A percentile compares a stretch with the other conserved stretches of the same genome.
phyloP scores from a whole-genome alignment of 2,113 vertebrate genomes.

The Oreotragus oreotragus region DNA sequence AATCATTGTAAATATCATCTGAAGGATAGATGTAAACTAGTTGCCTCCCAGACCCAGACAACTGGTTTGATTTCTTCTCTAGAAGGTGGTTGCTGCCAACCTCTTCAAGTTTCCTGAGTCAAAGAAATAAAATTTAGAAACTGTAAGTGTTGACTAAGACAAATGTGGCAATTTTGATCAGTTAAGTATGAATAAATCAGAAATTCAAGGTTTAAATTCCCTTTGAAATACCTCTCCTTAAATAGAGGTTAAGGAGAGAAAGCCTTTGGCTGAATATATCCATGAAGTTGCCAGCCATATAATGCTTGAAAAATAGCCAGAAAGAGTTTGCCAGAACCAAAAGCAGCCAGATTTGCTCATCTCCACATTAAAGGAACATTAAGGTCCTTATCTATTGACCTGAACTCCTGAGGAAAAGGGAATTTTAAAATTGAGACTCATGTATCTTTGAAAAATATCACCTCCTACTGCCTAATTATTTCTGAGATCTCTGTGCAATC shows the following conservation, averaged over 20 bases:
- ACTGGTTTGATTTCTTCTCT: background rate
- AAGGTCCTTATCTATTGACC: slow-evolving; percentile 54
- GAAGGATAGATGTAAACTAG: background rate
- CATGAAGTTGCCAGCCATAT: slow-evolving; percentile 15
- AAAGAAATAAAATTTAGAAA: slow-evolving; percentile 38
- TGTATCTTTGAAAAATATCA: slow-evolving; percentile 8
- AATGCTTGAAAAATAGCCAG: slow-evolving; percentile 57
- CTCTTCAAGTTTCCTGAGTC: background rate
- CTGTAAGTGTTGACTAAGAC: background rate
- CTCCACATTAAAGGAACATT: slow-evolving; percentile 63
- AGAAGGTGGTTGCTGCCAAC: background rate
- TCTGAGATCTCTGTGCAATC: slow-evolving; percentile 8
- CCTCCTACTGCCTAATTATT: slow-evolving; percentile 14
- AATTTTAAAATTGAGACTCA: slow-evolving; percentile 42
- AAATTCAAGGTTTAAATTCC: slow-evolving; percentile 38
- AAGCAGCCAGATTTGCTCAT: slow-evolving; percentile 51
- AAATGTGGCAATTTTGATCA: slow-evolving; percentile 25
- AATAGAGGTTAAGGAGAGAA: slow-evolving; percentile 2
- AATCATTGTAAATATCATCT: background rate
- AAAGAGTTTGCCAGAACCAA: slow-evolving; percentile 39
- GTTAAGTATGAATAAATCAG: slow-evolving; percentile 33
- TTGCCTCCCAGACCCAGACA: background rate
- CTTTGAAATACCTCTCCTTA: slow-evolving; percentile 45
- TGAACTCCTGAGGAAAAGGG: background rate
- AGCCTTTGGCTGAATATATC: slow-evolving; percentile 31